Conservation (phyloP, 2,797 vertebrate genomes). For the Micrastur ruficollis region DNA sequence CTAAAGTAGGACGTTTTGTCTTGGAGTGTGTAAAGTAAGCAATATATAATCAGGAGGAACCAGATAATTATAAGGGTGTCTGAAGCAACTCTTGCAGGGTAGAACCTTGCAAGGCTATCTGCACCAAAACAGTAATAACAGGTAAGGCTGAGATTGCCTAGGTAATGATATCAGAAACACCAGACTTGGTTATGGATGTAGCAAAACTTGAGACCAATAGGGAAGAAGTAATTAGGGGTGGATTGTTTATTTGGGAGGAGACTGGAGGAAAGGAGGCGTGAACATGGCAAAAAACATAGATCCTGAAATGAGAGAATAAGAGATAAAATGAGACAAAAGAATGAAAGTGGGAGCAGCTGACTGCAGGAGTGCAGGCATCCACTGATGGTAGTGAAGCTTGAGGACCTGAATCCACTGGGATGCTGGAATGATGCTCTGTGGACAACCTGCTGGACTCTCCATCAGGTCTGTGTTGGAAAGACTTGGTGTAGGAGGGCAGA, state of each 20-base stretch:
- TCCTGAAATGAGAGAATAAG: neutral
- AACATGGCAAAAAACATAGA: neutral
- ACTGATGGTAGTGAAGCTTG: neutral
- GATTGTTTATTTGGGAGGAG: neutral
- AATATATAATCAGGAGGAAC: neutral
- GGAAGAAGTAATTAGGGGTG: neutral
- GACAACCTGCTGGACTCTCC: neutral
- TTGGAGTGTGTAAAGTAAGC: neutral
- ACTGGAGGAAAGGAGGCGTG: neutral
- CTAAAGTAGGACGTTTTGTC: neutral
- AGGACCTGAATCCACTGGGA: neutral
- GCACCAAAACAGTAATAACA: neutral
- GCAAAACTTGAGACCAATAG: neutral
- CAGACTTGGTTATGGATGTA: neutral
- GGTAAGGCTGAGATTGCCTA: neutral
- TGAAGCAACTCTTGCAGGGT: neutral
- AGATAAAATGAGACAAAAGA: neutral
- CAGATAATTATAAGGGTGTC: neutral
- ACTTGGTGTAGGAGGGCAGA: neutral
- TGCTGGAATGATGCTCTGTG: neutral
- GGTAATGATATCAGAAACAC: fast-evolving
- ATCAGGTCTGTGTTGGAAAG: neutral
- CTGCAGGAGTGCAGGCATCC: neutral
- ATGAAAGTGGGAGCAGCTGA: neutral
- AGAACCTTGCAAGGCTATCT: neutral